Evolutionary conservation across 2,113 vertebrate genomes (phyloP).

Genomic region (Opisthocomus hoazin): DNA sequence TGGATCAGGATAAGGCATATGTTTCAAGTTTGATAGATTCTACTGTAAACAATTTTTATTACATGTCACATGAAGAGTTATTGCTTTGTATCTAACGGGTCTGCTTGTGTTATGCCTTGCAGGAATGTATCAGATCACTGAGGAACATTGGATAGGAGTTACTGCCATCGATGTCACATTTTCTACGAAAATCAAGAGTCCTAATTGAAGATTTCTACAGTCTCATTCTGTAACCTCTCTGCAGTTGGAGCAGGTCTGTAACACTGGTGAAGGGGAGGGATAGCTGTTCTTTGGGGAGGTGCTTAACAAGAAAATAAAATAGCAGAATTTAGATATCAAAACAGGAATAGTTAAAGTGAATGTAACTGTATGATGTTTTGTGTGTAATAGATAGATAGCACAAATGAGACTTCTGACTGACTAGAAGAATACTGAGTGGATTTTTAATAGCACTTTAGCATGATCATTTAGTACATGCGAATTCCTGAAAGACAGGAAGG

Average conservation of each 20-base stretch:
- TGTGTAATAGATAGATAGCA: background rate
- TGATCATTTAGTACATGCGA: background rate
- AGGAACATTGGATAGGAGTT: background rate
- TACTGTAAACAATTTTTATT: background rate
- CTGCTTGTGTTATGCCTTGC: background rate
- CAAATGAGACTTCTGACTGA: background rate
- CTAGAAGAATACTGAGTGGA: background rate
- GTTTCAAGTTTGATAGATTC: background rate
- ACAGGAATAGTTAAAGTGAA: background rate
- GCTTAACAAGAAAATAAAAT: background rate
- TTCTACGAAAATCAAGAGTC: background rate
- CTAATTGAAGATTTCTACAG: background rate
- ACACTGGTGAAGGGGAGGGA: fast-evolving
- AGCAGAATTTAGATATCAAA: background rate
- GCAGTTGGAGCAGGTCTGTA: background rate
- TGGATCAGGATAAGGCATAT: background rate
- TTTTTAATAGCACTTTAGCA: background rate
- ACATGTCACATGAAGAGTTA: background rate
- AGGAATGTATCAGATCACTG: background rate
- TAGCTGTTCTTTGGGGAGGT: background rate
- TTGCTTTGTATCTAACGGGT: background rate
- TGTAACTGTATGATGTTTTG: background rate
- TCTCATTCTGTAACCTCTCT: background rate
- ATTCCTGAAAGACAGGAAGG: background rate
- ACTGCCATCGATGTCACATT: background rate